Evolutionary conservation across 2,797 vertebrate species (phyloP).

Genomic region (Platalea minor): DNA sequence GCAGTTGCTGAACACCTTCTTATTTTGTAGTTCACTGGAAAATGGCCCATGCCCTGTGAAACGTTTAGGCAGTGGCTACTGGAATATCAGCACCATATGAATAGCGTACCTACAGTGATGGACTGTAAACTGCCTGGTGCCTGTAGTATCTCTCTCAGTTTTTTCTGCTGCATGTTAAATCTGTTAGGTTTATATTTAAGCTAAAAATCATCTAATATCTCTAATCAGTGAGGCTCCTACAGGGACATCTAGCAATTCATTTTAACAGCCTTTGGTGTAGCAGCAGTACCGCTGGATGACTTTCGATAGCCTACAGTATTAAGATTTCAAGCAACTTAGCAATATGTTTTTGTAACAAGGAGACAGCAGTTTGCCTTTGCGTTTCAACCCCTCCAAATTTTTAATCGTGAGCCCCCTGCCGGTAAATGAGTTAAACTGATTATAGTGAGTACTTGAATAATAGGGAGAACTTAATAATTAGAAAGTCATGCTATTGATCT

Average conservation of each 20-base stretch:
- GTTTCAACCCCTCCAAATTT: constrained; percentile 14
- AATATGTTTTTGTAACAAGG: neutral
- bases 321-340: neutral
- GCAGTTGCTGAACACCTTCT: neutral
- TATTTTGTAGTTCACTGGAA: neutral
- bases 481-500: constrained; percentile 41
- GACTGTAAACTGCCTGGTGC: neutral
- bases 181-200: constrained; percentile 11
- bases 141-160: neutral
- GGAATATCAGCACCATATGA: neutral
- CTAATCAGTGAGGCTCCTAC: neutral
- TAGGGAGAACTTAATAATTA: constrained; percentile 12
- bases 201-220: constrained; percentile 20
- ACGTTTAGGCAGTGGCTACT: neutral
- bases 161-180: neutral
- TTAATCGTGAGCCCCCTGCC: constrained; percentile 11
- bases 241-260: neutral
- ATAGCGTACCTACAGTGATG: neutral
- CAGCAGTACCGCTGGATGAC: neutral
- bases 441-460: neutral
- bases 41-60: neutral
- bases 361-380: neutral
- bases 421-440: constrained; percentile 14
- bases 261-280: neutral
- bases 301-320: neutral